Evolutionary conservation across 2,113 vertebrate species (phyloP), one percentile per base, ranked within the genome.

Genomic region (Psephotus haematonotus): DNA sequence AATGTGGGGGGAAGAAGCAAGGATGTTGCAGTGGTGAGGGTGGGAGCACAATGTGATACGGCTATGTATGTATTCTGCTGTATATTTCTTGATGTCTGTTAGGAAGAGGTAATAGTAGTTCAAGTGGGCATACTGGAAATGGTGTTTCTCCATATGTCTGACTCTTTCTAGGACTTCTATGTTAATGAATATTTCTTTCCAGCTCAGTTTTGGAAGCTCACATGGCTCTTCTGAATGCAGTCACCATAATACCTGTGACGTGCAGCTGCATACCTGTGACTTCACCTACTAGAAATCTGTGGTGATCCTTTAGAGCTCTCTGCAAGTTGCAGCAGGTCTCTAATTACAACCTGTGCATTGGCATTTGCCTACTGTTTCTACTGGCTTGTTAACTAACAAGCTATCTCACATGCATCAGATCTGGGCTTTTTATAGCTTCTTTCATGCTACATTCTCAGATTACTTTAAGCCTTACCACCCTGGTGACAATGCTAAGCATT

Each of bases 381-480:
- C 55, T 78, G 72, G 47, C 69, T 75, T 0, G 2, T 63, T 94
- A 85, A 64, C 41, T 94, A 76, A 84, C 0, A 1, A 31, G 39
- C 65, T 87, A 82, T 82, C 90, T 91, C 4, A 0, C 47, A 47
- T 75, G 60, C 60, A 79, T 90, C 76, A 78, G 63, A 37, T 68
- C 64, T 93, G 80, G 70, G 80, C 43, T 78, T 86, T 93, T 95
- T 88, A 93, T 52, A 79, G 69, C 37, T 29, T 67, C 86, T 67
- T 94, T 96, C 33, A 20, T 50, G 69, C 62, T 76, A 59, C 31
- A 86, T 70, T 91, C 90, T 92, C 59, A 35, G 92, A 89, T 60
- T 95, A 23, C 75, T 90, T 93, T 57, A 78, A 80, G 67, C 46
- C 53, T 97, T 86, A 89, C 92, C 71, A 68, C 71, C 77, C 70